Percentiles rank a stretch among this genome's conserved stretches.
Conservation (phyloP, 1,140 invertebrate species). For the Brachionus asplanchnoidis region DNA sequence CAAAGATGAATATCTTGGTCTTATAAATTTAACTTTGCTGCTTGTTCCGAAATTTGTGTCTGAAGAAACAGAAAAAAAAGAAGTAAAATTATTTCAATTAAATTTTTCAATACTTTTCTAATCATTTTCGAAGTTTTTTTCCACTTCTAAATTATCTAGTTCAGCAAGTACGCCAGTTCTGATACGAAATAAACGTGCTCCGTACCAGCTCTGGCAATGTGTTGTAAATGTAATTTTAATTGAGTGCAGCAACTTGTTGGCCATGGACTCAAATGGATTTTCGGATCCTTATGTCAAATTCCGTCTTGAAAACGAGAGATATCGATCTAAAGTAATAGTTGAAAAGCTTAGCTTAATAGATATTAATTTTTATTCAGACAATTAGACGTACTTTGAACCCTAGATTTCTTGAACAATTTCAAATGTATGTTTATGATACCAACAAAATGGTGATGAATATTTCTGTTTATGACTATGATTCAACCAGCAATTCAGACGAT, state of each 20-base stretch:
- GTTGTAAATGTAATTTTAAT: constrained; percentile 91
- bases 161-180: background rate
- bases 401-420: constrained; percentile 93
- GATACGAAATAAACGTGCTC: constrained; percentile 69
- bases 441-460: constrained; percentile 78
- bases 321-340: constrained; percentile 82
- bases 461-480: constrained; percentile 81
- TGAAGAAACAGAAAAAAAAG: background rate
- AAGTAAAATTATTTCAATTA: background rate
- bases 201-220: constrained; percentile 86
- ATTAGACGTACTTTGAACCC: constrained; percentile 58
- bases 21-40: constrained; percentile 72
- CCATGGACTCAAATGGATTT: constrained; percentile 82
- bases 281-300: constrained; percentile 95
- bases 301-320: constrained; percentile 92
- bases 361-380: background rate
- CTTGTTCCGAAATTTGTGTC: constrained; percentile 67
- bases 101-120: background rate
- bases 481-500: constrained; percentile 70
- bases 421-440: constrained; percentile 89
- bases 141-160: constrained; percentile 51
- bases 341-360: background rate
- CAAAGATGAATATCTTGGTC: constrained; percentile 68
- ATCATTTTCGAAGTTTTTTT: constrained; percentile 34
- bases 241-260: constrained; percentile 78